A percentile compares a stretch with the other conserved stretches of the same genome.
phyloP scores from a whole-genome alignment of 92 coral and sea anemone species.

The Bergia sp. region DNA sequence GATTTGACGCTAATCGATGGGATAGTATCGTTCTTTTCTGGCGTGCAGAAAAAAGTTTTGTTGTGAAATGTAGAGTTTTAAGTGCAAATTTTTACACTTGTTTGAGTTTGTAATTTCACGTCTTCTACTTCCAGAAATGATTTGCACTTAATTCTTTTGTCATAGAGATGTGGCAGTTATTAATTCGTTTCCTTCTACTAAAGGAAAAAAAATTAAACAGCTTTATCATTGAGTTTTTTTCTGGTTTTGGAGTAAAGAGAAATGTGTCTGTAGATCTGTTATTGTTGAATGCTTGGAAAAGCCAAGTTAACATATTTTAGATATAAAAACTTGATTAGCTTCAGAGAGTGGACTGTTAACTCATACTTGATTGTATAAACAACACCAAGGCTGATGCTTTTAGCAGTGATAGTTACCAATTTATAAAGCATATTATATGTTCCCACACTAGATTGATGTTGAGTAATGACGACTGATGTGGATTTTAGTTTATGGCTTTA shows the following conservation, averaged over 20 bases:
- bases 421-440: background rate
- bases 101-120: conserved; percentile 5
- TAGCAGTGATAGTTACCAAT: background rate
- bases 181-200: background rate
- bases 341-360: background rate
- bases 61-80: too few species aligned
- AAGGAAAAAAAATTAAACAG: background rate
- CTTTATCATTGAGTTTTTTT: background rate
- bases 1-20: background rate
- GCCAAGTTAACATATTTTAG: background rate
- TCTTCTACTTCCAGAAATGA: conserved; percentile 24
- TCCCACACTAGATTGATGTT: background rate
- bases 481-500: background rate
- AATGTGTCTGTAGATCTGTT: background rate
- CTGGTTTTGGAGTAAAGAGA: background rate
- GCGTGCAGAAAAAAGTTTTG: background rate
- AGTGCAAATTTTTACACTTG: background rate
- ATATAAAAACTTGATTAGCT: conserved; percentile 13
- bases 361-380: background rate
- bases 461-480: background rate
- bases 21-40: background rate
- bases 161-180: background rate
- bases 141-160: conserved; percentile 3
- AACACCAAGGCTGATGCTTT: background rate
- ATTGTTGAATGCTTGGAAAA: background rate